phyloP scores from a whole-genome alignment of 2,113 vertebrate species.

The Nothoprocta perdicaria region DNA sequence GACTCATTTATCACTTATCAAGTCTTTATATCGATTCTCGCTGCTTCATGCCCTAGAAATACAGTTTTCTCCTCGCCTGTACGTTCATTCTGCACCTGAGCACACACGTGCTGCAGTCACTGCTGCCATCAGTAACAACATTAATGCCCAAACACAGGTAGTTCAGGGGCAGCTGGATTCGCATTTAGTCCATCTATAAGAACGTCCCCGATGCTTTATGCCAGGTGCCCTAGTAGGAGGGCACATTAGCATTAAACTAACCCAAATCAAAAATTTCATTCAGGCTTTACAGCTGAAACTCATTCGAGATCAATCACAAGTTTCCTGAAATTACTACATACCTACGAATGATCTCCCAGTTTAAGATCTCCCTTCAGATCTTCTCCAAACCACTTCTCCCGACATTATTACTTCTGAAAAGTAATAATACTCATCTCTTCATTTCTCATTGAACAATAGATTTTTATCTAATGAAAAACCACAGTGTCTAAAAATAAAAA shows the following conservation, averaged over 20 bases:
- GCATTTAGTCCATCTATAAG: too few species aligned
- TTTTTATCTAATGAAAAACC: not conserved
- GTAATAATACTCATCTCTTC: not conserved
- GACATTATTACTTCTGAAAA: not conserved
- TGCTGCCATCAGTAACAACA: not conserved
- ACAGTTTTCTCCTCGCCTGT: accelerated
- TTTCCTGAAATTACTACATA: not conserved
- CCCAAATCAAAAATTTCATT: not conserved
- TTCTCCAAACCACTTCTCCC: not conserved
- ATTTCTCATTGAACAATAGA: not conserved
- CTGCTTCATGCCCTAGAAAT: not conserved
- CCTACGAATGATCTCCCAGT: not conserved
- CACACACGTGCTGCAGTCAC: not conserved
- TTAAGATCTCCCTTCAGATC: not conserved
- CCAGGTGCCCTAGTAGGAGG: too few species aligned
- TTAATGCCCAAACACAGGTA: accelerated
- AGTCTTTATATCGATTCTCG: not conserved
- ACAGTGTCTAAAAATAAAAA: not conserved
- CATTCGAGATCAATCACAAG: not conserved
- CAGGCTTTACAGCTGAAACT: not conserved
- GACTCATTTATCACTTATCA: not conserved
- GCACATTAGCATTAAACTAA: not conserved
- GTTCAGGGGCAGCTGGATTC: not conserved
- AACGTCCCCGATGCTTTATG: accelerated
- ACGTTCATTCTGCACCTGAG: accelerated